phyloP scores from a whole-genome alignment of 2,797 vertebrate genomes.

The Huso huso region DNA sequence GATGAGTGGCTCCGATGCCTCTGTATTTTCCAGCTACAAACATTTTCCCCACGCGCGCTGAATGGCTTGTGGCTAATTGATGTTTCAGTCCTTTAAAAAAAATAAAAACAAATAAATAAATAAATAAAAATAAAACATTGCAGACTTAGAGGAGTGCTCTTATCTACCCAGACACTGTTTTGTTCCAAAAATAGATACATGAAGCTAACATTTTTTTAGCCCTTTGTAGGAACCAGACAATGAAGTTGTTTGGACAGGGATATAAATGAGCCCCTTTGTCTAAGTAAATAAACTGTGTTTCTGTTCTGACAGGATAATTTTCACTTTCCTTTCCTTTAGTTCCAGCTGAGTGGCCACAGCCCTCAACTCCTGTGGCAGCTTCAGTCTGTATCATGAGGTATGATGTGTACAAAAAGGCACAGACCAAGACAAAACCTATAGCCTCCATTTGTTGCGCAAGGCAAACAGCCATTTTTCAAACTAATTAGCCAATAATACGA shows the following conservation, averaged over 20 bases:
- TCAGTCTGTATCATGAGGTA: constrained; percentile 68
- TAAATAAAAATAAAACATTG: constrained; percentile 75
- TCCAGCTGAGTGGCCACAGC: constrained; percentile 73
- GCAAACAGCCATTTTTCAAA: constrained; percentile 96
- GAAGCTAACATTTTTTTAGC: constrained; percentile 59
- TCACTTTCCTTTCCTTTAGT: constrained; percentile 82
- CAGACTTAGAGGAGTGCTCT: constrained; percentile 61
- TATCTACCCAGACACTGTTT: constrained; percentile 70
- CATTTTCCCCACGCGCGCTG: constrained; percentile 75
- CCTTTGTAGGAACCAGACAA: constrained; percentile 72
- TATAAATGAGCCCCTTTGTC: constrained; percentile 95
- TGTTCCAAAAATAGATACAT: constrained; percentile 67
- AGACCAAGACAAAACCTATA: constrained; percentile 70
- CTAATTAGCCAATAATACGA: constrained; percentile 99
- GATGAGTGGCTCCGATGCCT: constrained; percentile 74
- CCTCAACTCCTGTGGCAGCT: constrained; percentile 69
- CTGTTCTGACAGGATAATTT: constrained; percentile 87
- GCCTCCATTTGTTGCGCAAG: constrained; percentile 78
- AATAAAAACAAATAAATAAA: background rate
- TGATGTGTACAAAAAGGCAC: constrained; percentile 73
- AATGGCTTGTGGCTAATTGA: constrained; percentile 86
- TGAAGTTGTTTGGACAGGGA: constrained; percentile 89
- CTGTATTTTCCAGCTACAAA: constrained; percentile 73
- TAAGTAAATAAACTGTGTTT: constrained; percentile 92
- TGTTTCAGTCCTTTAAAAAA: constrained; percentile 75